Conservation (phyloP, 2,797 vertebrate species). For the Etheostoma perlongum region DNA sequence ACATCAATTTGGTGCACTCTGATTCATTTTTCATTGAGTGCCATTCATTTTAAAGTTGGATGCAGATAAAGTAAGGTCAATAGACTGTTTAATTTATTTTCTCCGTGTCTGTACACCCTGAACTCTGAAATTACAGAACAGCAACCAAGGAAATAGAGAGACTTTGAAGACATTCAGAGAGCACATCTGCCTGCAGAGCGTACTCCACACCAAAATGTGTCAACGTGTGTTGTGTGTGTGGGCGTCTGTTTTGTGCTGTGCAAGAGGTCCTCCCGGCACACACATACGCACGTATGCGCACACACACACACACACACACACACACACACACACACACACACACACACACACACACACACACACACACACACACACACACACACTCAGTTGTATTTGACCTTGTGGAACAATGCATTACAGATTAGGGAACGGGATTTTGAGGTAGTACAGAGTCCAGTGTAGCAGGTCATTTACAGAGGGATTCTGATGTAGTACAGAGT, state of each 20-base stretch:
- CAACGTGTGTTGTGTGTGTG: conserved; percentile 6
- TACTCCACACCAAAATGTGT: conserved; percentile 19
- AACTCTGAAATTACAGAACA: conserved; percentile 80
- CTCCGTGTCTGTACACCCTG: conserved; percentile 60
- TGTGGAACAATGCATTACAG: conserved; percentile 41
- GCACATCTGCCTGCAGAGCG: conserved; percentile 54
- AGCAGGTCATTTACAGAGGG: too few species aligned
- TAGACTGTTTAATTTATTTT: conserved; percentile 71
- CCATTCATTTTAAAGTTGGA: conserved; percentile 61
- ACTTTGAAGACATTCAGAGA: conserved; percentile 54
- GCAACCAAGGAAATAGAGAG: conserved; percentile 52
- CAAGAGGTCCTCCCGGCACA: conserved; percentile 6
- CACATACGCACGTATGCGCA: conserved; percentile 30
- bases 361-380: conserved; percentile 27
- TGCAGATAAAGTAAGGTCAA: conserved; percentile 67
- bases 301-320: conserved; percentile 35
- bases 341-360: conserved; percentile 31
- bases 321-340: conserved; percentile 6
- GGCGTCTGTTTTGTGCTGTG: background rate
- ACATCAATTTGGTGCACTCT: conserved; percentile 33
- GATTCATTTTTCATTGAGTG: conserved; percentile 54
- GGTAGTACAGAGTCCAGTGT: background rate
- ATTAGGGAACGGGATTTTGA: conserved; percentile 46
- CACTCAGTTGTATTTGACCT: conserved; percentile 64
- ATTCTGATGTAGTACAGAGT: too few species aligned